These are phyloP conservation scores for Phaethornis superciliosus DNA, from an alignment of 2,113 vertebrate genomes.

Conservation along the genomic window DNA sequence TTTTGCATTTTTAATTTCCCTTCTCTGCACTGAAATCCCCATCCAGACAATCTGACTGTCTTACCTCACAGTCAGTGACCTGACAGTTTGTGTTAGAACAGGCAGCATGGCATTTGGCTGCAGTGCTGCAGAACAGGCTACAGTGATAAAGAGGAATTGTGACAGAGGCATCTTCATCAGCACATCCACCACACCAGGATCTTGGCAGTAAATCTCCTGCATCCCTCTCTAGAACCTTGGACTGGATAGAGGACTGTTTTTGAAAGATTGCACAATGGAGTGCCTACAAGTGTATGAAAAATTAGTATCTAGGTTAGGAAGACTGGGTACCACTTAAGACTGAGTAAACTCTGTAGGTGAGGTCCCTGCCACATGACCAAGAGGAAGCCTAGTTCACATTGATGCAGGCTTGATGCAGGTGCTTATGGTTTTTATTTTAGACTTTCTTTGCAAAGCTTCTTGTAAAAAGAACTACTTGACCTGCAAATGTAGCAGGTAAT, in stretches of 20 bases:
- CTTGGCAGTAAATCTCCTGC: background rate
- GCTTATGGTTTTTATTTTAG: background rate
- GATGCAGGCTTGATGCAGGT: background rate
- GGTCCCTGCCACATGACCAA: background rate
- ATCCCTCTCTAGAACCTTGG: background rate
- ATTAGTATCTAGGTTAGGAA: background rate
- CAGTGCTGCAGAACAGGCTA: background rate
- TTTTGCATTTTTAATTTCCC: slow-evolving; percentile 25
- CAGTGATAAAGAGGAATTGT: background rate
- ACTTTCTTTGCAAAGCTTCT: background rate
- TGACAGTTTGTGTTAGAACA: background rate
- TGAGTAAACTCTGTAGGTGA: background rate
- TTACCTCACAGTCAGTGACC: background rate
- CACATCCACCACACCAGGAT: background rate
- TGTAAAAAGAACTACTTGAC: background rate
- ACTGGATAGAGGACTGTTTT: background rate
- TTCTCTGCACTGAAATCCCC: background rate
- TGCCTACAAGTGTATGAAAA: background rate
- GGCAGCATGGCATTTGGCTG: background rate
- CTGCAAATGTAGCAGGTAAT: background rate
- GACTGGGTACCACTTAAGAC: background rate
- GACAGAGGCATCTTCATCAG: background rate
- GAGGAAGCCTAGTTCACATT: background rate
- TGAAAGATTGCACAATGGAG: background rate
- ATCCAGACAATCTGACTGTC: background rate